phyloP scores from a whole-genome alignment of 2,888 invertebrate genomes.

The Agrotis ipsilon region DNA sequence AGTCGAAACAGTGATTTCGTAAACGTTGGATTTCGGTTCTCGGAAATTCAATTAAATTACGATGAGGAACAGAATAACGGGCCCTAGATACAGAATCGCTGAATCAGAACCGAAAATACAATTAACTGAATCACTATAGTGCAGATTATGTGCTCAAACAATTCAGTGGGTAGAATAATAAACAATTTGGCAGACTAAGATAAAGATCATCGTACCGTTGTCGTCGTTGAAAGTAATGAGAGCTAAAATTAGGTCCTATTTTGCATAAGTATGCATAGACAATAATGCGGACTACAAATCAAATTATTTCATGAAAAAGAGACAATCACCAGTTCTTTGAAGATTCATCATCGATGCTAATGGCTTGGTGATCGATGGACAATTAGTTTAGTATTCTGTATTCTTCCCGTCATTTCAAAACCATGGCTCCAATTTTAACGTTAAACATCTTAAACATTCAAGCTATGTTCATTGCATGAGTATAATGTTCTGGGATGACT shows the following conservation, averaged over 20 bases:
- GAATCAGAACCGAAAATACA: constrained; percentile 49
- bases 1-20: constrained; percentile 40
- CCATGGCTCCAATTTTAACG: background rate
- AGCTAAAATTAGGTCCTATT: background rate
- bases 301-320: no score
- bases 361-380: background rate
- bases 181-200: constrained; percentile 15
- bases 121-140: constrained; percentile 26
- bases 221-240: background rate
- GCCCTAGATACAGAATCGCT: constrained; percentile 35
- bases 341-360: background rate
- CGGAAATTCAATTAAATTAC: constrained; percentile 46
- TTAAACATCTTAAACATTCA: constrained; percentile 13
- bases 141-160: constrained; percentile 20
- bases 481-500: constrained; percentile 59
- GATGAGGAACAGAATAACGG: constrained; percentile 18
- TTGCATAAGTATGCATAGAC: no score
- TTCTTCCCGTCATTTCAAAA: background rate
- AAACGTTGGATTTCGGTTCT: constrained; percentile 41
- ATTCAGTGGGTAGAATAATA: constrained; percentile 17
- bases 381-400: constrained; percentile 1
- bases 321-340: background rate
- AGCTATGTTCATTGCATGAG: constrained; percentile 50
- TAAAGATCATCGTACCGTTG: constrained; percentile 10
- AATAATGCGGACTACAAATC: background rate